Evolutionary conservation across 2,797 vertebrate species (phyloP), one percentile per base, ranked within the genome.

Genomic region (Tinamus major): DNA sequence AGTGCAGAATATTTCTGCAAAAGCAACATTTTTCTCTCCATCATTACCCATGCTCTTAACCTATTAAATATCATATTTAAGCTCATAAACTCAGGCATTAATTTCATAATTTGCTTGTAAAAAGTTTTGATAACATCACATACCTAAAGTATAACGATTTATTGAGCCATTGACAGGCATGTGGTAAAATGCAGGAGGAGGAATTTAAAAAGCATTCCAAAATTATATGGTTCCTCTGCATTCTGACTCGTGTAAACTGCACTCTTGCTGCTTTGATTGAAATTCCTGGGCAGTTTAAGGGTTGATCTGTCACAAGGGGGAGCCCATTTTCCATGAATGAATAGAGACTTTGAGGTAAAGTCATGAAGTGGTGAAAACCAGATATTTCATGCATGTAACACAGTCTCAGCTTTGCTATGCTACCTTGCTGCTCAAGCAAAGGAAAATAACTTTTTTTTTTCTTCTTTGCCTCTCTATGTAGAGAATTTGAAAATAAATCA

Each of bases 261-360:
- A 11, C 44, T 48, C 46, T n/a, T 4, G 29, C 33, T 49, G 33
- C 21, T 75, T 80, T 67, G 62, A 48, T 19, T 79, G 35, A 71
- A 85, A 62, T 71, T 59, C 2, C 2, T 79, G 53, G 71, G 44
- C 46, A 55, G 58, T 33, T 37, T 69, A 69, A 55, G 19, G 89
- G 46, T 82, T 90, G 86, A n/a, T 65, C 41, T 83, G 95, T 95
- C 96, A 95, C 95, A 93, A 95, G 96, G 59, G 96, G 96, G 96
- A 96, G 96, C 96, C 77, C 85, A 92, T 83, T 95, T 92, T 84
- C 95, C 81, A 17, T 67, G 39, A 64, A 95, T 74, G 10, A 29
- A n/a, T 24, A 12, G 41, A 41, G 49, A 79, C 26, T 79, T 83
- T 42, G 70, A 70, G 26, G 65, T 88, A 3, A 75, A 37, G 35